Percentiles rank a stretch among this genome's conserved stretches.
Evolutionary conservation across 2,888 invertebrate species (phyloP).

Genomic region (Pteria penguin): DNA sequence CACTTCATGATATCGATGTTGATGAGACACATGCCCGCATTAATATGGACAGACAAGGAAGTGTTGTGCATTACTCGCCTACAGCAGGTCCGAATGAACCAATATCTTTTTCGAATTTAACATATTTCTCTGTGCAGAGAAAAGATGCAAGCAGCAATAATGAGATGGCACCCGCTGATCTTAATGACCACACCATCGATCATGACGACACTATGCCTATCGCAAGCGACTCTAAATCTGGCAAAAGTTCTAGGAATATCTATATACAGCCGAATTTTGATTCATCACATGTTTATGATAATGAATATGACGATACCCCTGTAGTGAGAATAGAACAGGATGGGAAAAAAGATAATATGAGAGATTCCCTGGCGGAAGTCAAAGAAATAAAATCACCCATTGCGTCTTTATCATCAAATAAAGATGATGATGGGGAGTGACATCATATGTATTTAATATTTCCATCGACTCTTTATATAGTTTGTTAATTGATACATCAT

Average conservation of each 20-base stretch:
- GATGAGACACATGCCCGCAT: background rate
- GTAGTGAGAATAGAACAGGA: background rate
- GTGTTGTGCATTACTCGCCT: conserved; percentile 10
- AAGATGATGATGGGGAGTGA: no score
- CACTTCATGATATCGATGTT: conserved; percentile 2
- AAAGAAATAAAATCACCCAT: conserved; percentile 20
- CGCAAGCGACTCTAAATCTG: background rate
- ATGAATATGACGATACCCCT: background rate
- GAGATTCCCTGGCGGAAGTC: conserved; percentile 7
- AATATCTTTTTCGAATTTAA: conserved; percentile 1
- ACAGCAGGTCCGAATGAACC: background rate
- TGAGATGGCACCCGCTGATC: background rate
- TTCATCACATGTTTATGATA: conserved; percentile 5
- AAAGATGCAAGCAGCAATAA: background rate
- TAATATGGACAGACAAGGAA: background rate
- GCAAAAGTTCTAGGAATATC: background rate
- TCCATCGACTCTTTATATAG: no score
- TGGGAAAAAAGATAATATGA: background rate
- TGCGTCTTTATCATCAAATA: no score
- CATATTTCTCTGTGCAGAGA: background rate
- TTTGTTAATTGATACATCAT: no score
- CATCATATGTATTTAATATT: no score
- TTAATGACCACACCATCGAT: background rate
- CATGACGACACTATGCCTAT: conserved; percentile 14
- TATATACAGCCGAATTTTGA: conserved; percentile 3